These are phyloP conservation scores for Balaeniceps rex DNA, from an alignment of 2,113 vertebrate species.

Conservation along the genomic window DNA sequence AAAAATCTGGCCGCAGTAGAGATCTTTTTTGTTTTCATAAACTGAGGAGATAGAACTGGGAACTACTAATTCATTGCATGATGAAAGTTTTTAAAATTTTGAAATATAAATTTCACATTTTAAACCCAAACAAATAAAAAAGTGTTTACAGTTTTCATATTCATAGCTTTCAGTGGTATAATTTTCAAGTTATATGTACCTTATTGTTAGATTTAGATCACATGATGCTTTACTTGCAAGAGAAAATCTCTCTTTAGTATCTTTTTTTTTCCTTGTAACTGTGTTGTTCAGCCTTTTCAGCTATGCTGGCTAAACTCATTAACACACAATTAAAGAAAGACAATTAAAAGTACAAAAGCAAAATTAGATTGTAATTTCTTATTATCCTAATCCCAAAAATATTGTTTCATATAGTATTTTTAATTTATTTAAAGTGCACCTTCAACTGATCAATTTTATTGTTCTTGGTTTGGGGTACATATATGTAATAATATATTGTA, in stretches of 20 bases:
- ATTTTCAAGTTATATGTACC: not conserved
- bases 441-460: not conserved
- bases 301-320: not conserved
- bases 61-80: not conserved
- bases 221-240: not conserved
- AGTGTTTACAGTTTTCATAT: not conserved
- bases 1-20: not conserved
- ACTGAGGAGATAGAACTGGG: not conserved
- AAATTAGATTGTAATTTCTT: not conserved
- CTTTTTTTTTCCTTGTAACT: not conserved
- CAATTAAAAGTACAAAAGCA: not conserved
- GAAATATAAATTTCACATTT: not conserved
- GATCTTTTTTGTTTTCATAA: not conserved
- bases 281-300: not conserved
- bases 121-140: not conserved
- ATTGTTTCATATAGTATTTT: not conserved
- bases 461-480: not conserved
- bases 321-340: not conserved
- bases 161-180: not conserved
- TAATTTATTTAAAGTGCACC: not conserved
- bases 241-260: not conserved
- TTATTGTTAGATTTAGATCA: not conserved
- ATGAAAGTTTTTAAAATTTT: not conserved
- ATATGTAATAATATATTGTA: fast-evolving
- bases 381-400: not conserved